phyloP scores from a whole-genome alignment of 1,140 invertebrate genomes.

The Trypoxylus dichotomus region DNA sequence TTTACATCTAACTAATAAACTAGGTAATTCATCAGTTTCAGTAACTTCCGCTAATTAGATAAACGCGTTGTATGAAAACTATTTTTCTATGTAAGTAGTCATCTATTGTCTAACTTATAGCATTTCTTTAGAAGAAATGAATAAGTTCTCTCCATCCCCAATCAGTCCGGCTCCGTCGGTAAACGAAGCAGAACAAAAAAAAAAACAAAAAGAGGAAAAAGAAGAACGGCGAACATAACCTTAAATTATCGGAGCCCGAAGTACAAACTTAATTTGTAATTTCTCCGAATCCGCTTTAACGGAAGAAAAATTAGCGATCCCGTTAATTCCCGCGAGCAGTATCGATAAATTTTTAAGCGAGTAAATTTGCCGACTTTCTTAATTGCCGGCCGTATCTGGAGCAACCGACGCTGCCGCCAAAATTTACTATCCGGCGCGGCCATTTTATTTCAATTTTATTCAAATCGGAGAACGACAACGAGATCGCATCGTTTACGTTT shows the following conservation, averaged over 20 bases:
- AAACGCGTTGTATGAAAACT: too few relatives aligned
- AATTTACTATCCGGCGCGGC: background rate
- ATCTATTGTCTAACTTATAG: too few relatives aligned
- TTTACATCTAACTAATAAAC: too few relatives aligned
- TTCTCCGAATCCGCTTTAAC: background rate
- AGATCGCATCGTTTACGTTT: too few relatives aligned
- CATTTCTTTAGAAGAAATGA: too few relatives aligned
- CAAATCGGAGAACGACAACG: background rate
- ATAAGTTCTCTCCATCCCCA: too few relatives aligned
- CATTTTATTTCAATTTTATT: constrained; percentile 8
- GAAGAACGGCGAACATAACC: background rate
- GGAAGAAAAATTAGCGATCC: background rate
- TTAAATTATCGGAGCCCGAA: background rate
- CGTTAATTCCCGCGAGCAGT: background rate
- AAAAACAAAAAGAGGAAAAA: background rate
- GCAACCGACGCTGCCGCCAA: background rate
- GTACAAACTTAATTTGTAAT: constrained; percentile 1
- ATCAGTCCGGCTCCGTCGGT: too few relatives aligned
- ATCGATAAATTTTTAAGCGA: background rate
- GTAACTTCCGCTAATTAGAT: too few relatives aligned
- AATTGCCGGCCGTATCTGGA: background rate
- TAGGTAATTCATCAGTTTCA: too few relatives aligned
- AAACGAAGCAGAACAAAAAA: background rate
- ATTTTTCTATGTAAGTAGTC: too few relatives aligned
- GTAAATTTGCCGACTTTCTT: background rate